Evolutionary conservation across 2,113 vertebrate genomes (phyloP).

Genomic region (Nycticebus coucang): DNA sequence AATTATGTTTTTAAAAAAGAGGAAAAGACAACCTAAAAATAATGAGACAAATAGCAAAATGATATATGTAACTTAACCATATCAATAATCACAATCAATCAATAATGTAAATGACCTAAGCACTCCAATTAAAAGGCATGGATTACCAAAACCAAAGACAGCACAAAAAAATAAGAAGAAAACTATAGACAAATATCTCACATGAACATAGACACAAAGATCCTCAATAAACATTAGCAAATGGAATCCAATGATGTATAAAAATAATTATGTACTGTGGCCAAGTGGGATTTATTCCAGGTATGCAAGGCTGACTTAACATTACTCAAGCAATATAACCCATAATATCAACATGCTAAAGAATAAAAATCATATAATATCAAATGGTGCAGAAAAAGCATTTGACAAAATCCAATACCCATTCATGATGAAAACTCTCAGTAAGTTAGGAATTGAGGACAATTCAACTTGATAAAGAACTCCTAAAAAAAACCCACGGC

Average conservation of each 20-base stretch:
- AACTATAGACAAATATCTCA: background rate
- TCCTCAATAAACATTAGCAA: background rate
- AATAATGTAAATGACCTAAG: background rate
- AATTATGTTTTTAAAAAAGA: slow-evolving; percentile 3
- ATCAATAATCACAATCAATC: background rate
- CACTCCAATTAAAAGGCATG: background rate
- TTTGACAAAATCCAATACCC: background rate
- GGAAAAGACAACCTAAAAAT: background rate
- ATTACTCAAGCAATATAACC: background rate
- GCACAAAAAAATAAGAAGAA: background rate
- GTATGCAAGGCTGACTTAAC: background rate
- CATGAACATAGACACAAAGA: background rate
- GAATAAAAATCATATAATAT: background rate
- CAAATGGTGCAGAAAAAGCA: slow-evolving; percentile 11
- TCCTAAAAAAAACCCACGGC: background rate
- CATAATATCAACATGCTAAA: background rate
- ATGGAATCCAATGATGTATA: slow-evolving; percentile 13
- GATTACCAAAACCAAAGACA: background rate
- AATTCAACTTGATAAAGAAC: background rate
- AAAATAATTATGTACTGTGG: slow-evolving; percentile 16
- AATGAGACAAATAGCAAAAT: background rate
- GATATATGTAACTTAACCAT: background rate
- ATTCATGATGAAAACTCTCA: background rate
- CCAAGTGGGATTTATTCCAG: slow-evolving; percentile 23
- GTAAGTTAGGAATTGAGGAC: background rate